Percentiles rank a stretch among this genome's conserved stretches.
Evolutionary conservation across 2,113 vertebrate genomes (phyloP).

Genomic region (Sturnus vulgaris): DNA sequence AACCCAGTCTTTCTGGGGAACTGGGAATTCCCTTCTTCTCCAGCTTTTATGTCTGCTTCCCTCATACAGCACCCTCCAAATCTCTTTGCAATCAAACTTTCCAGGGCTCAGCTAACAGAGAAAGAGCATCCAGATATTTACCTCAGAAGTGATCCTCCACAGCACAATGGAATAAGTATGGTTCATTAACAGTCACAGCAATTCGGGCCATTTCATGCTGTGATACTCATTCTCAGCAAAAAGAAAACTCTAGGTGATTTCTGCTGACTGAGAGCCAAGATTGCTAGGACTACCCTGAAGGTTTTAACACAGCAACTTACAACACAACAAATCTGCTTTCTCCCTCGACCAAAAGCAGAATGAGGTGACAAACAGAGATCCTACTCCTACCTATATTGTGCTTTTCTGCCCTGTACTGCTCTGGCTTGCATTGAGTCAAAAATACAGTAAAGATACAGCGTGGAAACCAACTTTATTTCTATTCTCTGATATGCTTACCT

Average conservation of each 20-base stretch:
- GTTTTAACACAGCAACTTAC: not conserved
- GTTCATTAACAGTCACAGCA: not conserved
- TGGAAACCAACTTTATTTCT: not conserved
- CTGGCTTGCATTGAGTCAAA: not conserved
- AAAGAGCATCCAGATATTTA: not conserved
- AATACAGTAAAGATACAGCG: not conserved
- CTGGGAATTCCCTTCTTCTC: not conserved
- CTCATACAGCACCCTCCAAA: not conserved
- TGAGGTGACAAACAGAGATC: not conserved
- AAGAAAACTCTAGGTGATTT: not conserved
- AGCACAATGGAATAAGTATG: not conserved
- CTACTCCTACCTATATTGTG: not conserved
- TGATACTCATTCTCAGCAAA: not conserved
- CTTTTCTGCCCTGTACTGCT: not conserved
- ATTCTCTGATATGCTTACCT: not conserved
- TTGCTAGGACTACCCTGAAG: not conserved
- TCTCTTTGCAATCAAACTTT: not conserved
- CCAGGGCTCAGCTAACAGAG: not conserved
- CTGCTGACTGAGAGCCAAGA: not conserved
- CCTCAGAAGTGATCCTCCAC: not conserved
- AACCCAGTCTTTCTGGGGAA: not conserved
- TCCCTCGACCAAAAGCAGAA: not conserved
- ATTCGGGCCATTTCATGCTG: not conserved
- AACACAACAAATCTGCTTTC: not conserved
- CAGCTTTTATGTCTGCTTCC: not conserved